phyloP scores from a whole-genome alignment of 2,113 vertebrate species.

The Pagrus major region DNA sequence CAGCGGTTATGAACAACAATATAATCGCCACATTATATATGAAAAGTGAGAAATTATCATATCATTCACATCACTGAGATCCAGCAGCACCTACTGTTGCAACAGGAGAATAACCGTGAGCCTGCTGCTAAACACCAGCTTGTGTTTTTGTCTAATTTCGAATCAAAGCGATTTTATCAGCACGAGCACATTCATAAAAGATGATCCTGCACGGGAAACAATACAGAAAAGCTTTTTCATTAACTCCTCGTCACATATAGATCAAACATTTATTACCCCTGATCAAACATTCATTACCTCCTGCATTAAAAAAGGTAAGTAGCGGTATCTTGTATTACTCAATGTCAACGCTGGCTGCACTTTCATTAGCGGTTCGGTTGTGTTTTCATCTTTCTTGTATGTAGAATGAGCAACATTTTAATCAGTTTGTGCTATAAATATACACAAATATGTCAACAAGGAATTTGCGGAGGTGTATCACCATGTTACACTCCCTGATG shows the following conservation, averaged over 20 bases:
- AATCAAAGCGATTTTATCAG: constrained; percentile 60
- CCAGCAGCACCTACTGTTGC: constrained; percentile 35
- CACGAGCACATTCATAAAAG: constrained; percentile 64
- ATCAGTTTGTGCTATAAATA: constrained; percentile 12
- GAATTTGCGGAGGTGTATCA: neutral
- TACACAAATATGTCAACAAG: neutral
- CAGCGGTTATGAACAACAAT: constrained; percentile 65
- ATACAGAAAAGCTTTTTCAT: constrained; percentile 70
- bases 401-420: constrained; percentile 18
- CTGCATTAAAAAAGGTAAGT: constrained; percentile 38
- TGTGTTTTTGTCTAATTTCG: constrained; percentile 34
- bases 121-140: constrained; percentile 19
- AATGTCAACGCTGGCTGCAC: constrained; percentile 41
- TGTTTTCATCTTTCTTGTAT: constrained; percentile 28
- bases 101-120: constrained; percentile 12
- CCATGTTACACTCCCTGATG: neutral
- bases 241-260: constrained; percentile 64
- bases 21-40: constrained; percentile 67
- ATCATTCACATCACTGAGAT: constrained; percentile 41
- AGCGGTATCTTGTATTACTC: constrained; percentile 48
- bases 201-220: constrained; percentile 60
- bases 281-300: constrained; percentile 74
- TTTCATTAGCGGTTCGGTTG: constrained; percentile 41
- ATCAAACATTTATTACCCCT: constrained; percentile 69
- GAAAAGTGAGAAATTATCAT: constrained; percentile 61